phyloP scores from a whole-genome alignment of 2,888 invertebrate species.

The Aelia acuminata region DNA sequence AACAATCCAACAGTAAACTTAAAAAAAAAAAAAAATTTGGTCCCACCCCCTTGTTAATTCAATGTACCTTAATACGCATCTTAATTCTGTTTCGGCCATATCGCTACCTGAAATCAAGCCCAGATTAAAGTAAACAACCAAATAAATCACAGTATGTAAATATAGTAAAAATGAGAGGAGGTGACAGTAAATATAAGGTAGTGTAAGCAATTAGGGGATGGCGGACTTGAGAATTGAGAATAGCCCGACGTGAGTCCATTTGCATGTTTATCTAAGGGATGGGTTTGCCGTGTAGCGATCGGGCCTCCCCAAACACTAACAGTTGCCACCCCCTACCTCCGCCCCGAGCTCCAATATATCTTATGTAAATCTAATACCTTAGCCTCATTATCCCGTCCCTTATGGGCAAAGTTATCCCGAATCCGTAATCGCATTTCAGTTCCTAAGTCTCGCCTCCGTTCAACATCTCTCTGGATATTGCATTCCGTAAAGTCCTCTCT shows the following conservation, averaged over 20 bases:
- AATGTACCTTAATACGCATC: neutral
- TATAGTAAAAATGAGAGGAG: neutral
- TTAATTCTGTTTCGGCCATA: neutral
- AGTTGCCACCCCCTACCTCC: neutral
- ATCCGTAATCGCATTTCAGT: conserved; percentile 19
- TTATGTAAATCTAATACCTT: conserved; percentile 32
- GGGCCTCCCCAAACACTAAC: conserved; percentile 39
- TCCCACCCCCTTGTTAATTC: too few species aligned
- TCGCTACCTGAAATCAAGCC: neutral
- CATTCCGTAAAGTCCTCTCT: neutral
- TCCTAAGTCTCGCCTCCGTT: neutral
- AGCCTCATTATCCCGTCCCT: conserved; percentile 7
- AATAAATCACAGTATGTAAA: neutral
- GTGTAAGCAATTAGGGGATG: conserved; percentile 37
- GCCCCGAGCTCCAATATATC: conserved; percentile 1
- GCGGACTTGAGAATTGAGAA: conserved; percentile 7
- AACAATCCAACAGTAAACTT: too few species aligned
- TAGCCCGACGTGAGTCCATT: conserved; percentile 20
- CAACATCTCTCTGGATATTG: neutral
- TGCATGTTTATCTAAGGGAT: conserved; percentile 48
- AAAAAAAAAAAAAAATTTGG: too few species aligned
- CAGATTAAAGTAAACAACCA: neutral
- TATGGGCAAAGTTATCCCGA: conserved; percentile 23
- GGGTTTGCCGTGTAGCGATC: conserved; percentile 34
- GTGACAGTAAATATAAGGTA: conserved; percentile 22